phyloP scores from a whole-genome alignment of 2,113 vertebrate species.

The Toxotes jaculatrix region DNA sequence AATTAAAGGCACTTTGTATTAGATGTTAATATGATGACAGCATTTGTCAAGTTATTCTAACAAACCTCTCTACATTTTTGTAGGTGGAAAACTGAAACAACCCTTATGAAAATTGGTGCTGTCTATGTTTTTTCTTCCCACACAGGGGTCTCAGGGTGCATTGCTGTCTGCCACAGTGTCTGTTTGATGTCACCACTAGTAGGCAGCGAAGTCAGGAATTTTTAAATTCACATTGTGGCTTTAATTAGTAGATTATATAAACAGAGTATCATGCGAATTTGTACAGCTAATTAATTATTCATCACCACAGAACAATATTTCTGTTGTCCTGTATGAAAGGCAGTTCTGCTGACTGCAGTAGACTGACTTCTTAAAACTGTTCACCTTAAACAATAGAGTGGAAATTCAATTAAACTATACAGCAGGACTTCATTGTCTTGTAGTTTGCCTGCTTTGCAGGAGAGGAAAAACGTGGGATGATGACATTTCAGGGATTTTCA shows the following conservation, averaged over 20 bases:
- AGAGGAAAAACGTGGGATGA: conserved; percentile 20
- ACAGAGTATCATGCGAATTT: neutral
- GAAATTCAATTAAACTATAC: conserved; percentile 58
- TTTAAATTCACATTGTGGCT: neutral
- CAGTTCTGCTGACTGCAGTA: conserved; percentile 53
- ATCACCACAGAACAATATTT: conserved; percentile 2
- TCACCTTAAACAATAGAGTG: conserved; percentile 45
- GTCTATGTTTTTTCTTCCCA: neutral
- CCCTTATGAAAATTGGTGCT: neutral
- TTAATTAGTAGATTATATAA: neutral
- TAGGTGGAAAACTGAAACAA: neutral
- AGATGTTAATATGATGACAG: neutral
- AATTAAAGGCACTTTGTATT: neutral
- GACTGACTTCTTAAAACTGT: conserved; percentile 40
- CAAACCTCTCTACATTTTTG: neutral
- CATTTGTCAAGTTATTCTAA: neutral
- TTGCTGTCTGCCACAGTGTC: neutral
- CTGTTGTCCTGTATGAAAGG: conserved; percentile 20
- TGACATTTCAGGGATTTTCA: conserved; percentile 35
- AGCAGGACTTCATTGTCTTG: conserved; percentile 44
- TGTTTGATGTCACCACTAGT: neutral
- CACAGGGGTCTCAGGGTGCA: neutral
- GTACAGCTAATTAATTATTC: neutral
- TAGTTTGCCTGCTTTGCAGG: conserved; percentile 22
- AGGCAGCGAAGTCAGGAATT: neutral